Percentiles rank a stretch among this genome's conserved stretches.
These are phyloP conservation scores for Pangasianodon hypophthalmus DNA, from an alignment of 2,113 vertebrate species.

Conservation along the genomic window DNA sequence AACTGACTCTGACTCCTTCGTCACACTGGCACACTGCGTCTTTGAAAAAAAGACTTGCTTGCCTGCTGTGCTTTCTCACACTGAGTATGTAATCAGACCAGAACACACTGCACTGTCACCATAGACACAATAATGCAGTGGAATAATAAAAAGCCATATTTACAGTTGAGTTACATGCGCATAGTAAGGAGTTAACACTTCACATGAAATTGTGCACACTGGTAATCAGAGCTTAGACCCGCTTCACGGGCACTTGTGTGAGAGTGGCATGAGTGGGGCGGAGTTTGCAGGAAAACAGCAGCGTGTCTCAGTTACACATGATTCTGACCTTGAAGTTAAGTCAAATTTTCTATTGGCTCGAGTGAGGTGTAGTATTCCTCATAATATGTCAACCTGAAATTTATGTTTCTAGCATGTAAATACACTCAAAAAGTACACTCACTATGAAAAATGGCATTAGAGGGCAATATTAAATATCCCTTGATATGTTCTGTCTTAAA, in stretches of 20 bases:
- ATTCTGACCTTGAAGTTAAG: not conserved
- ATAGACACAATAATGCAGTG: not conserved
- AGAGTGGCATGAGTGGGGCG: not conserved
- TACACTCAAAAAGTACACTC: not conserved
- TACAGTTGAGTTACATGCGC: not conserved
- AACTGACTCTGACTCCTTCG: constrained; percentile 8
- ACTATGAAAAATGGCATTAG: not conserved
- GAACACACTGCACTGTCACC: constrained; percentile 1
- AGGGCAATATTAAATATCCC: not conserved
- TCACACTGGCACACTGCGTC: not conserved
- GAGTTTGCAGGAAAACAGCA: not conserved
- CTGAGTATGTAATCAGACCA: constrained; percentile 31
- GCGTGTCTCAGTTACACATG: not conserved
- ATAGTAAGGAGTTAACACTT: not conserved
- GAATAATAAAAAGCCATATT: not conserved
- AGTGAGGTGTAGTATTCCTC: not conserved
- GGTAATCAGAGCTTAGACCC: not conserved
- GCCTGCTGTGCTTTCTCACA: not conserved
- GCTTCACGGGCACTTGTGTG: not conserved
- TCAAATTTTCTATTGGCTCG: not conserved
- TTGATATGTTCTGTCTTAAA: not conserved
- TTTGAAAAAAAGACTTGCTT: not conserved
- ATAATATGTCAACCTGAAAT: not conserved
- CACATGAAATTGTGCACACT: not conserved
- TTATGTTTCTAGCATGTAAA: not conserved